Percentiles rank a stretch among this genome's conserved stretches.
Evolutionary conservation across 2,888 invertebrate species (phyloP).

Genomic region (Drosophila longiperda): DNA sequence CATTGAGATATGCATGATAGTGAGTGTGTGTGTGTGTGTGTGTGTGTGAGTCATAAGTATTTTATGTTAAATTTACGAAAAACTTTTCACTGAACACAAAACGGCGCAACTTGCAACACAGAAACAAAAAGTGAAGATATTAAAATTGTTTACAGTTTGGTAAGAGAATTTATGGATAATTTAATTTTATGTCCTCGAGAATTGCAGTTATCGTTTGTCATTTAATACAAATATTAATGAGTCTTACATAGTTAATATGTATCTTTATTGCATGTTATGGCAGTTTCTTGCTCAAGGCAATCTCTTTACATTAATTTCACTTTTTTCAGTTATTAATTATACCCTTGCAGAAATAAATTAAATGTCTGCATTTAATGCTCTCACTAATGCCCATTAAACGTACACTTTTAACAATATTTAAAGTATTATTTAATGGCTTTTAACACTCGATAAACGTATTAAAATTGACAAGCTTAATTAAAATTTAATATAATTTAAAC

Average conservation of each 20-base stretch:
- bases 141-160: slow-evolving; percentile 37
- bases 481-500: not conserved
- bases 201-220: slow-evolving; percentile 27
- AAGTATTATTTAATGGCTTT: not conserved
- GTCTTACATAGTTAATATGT: slow-evolving; percentile 35
- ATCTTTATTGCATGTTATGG: slow-evolving; percentile 68
- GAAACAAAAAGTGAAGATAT: slow-evolving; percentile 11
- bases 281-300: slow-evolving; percentile 58
- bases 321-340: slow-evolving; percentile 13
- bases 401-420: not conserved
- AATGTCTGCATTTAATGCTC: not conserved
- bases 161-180: slow-evolving; percentile 56
- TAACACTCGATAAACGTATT: not conserved
- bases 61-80: slow-evolving; percentile 55
- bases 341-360: slow-evolving; percentile 26
- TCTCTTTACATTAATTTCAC: slow-evolving; percentile 11
- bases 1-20: slow-evolving; percentile 70
- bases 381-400: slow-evolving; percentile 4
- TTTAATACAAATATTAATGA: slow-evolving; percentile 33
- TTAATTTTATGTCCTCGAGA: slow-evolving; percentile 52
- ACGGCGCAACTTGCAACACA: slow-evolving; percentile 39
- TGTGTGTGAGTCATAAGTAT: slow-evolving; percentile 26
- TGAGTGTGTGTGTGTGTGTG: slow-evolving; percentile 11
- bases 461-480: not conserved
- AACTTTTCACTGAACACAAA: slow-evolving; percentile 64